Conservation (phyloP, 2,113 vertebrate genomes). For the Echinops telfairi region DNA sequence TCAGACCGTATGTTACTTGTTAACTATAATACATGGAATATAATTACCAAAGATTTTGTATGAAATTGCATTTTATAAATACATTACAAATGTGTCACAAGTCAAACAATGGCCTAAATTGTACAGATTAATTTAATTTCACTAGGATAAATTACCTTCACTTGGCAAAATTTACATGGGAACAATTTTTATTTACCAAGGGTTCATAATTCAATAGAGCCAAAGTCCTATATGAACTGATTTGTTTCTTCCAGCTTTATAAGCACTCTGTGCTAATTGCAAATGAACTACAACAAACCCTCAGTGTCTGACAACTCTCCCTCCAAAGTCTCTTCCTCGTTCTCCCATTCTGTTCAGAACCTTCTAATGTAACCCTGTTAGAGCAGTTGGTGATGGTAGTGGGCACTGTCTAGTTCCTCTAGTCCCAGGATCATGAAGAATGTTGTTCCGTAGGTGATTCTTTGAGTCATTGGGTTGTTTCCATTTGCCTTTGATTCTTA, state of each 20-base stretch:
- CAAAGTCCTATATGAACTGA: background rate
- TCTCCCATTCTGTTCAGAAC: too few relatives aligned
- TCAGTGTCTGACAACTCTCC: background rate
- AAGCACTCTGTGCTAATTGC: background rate
- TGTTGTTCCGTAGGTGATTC: too few relatives aligned
- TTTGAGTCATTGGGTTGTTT: too few relatives aligned
- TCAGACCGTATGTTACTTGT: background rate
- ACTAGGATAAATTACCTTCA: slow-evolving; percentile 1
- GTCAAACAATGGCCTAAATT: background rate
- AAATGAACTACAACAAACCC: background rate
- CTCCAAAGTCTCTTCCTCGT: background rate
- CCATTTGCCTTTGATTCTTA: too few relatives aligned
- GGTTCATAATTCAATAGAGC: background rate
- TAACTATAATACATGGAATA: background rate
- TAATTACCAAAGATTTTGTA: background rate
- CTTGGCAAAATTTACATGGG: slow-evolving; percentile 21
- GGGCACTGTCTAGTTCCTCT: too few relatives aligned
- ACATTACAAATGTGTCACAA: background rate
- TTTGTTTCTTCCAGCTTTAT: background rate
- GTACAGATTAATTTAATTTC: background rate
- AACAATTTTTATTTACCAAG: slow-evolving; percentile 45
- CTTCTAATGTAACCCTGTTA: too few relatives aligned
- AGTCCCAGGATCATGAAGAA: too few relatives aligned
- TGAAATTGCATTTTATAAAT: slow-evolving; percentile 46
- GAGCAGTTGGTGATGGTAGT: too few relatives aligned